Conservation (phyloP, 2,888 invertebrate species). For the Helleia helle region DNA sequence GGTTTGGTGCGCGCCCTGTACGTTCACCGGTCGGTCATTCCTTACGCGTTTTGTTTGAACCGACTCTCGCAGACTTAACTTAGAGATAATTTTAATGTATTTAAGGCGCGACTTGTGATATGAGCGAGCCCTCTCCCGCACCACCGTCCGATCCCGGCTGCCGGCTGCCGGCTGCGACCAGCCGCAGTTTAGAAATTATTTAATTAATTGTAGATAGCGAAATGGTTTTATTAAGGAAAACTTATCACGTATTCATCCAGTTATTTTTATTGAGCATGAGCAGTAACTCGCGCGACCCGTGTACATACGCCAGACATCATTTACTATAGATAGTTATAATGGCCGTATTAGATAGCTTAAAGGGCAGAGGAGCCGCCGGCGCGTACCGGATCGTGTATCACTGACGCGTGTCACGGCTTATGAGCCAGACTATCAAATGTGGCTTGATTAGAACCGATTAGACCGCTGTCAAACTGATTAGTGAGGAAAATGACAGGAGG, state of each 20-base stretch:
- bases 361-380: no score
- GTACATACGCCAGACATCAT: neutral
- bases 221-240: neutral
- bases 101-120: neutral
- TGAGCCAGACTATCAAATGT: no score
- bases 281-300: neutral
- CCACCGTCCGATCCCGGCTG: constrained; percentile 1
- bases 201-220: constrained; percentile 9
- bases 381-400: no score
- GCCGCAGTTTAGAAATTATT: constrained; percentile 8
- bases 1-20: constrained; percentile 4
- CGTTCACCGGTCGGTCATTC: neutral
- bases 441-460: no score
- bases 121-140: neutral
- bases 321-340: no score
- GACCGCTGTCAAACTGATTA: no score
- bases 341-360: no score
- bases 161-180: neutral
- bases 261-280: neutral
- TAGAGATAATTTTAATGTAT: neutral
- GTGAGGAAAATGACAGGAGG: no score
- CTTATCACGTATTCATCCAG: neutral
- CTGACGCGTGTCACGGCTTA: no score
- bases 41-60: no score
- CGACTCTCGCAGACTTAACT: neutral